These are phyloP conservation scores for Sapayoa aenigma DNA, from an alignment of 2,113 vertebrate genomes.

Conservation along the genomic window DNA sequence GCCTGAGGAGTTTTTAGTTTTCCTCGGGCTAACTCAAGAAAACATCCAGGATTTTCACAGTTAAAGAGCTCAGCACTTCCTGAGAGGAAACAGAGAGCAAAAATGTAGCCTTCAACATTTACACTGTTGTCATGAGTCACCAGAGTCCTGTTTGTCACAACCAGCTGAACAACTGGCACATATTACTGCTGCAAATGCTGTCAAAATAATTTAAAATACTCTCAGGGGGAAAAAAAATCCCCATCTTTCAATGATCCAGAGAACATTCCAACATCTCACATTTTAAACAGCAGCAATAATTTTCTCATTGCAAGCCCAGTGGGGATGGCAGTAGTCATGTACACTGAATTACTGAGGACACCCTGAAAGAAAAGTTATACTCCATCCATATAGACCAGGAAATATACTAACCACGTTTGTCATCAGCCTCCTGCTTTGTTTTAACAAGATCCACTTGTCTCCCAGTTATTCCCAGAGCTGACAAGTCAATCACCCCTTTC, in stretches of 20 bases:
- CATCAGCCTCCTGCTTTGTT: slow-evolving; percentile 88
- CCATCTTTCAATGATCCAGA: background rate
- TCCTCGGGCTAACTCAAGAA: background rate
- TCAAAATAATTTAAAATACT: background rate
- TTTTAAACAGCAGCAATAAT: background rate
- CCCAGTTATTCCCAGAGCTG: slow-evolving; percentile 84
- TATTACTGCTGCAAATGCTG: background rate
- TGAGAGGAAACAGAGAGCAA: background rate
- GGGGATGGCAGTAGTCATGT: background rate
- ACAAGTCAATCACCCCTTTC: slow-evolving; percentile 89
- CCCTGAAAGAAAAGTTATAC: background rate
- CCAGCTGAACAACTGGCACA: background rate
- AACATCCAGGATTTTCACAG: background rate
- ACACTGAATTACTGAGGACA: background rate
- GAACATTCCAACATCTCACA: background rate
- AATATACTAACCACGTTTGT: slow-evolving; percentile 86
- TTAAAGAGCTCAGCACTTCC: background rate
- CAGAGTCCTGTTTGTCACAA: background rate
- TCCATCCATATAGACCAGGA: background rate
- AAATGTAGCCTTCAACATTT: background rate
- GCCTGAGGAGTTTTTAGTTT: background rate
- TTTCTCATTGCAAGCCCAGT: background rate
- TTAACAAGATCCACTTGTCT: slow-evolving; percentile 94
- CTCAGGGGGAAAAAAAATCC: background rate
- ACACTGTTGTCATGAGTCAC: background rate